phyloP scores from a whole-genome alignment of 1,140 invertebrate species.

The Ceratosolen solmsi region DNA sequence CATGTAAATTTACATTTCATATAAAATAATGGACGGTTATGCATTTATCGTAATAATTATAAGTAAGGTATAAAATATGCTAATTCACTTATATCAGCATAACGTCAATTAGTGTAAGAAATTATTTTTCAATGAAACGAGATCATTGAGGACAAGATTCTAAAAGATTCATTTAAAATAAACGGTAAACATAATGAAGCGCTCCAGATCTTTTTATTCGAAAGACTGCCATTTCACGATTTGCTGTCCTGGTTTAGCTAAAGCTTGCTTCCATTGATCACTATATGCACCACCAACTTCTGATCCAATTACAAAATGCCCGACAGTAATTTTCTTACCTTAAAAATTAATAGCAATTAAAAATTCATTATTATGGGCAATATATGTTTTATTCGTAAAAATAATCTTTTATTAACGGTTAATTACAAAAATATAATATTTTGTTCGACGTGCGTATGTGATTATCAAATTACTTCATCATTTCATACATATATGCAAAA shows the following conservation, averaged over 20 bases:
- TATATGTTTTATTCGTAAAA: no score
- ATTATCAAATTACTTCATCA: no score
- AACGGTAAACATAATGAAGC: not conserved
- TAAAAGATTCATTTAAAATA: not conserved
- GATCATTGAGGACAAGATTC: not conserved
- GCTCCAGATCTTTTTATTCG: conserved; percentile 57
- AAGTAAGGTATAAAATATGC: not conserved
- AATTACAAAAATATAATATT: no score
- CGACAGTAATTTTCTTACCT: conserved; percentile 76
- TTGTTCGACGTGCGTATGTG: no score
- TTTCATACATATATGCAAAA: no score
- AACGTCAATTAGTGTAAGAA: not conserved
- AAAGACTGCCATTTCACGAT: conserved; percentile 71
- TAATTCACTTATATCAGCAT: not conserved
- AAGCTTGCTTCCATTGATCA: conserved; percentile 72
- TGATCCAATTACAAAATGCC: conserved; percentile 73
- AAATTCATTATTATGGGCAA: no score
- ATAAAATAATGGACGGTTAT: conserved; percentile 48
- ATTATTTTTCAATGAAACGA: not conserved
- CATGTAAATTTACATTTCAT: conserved; percentile 26
- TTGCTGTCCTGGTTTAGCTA: conserved; percentile 68
- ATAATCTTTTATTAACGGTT: no score
- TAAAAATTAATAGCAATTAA: conserved; percentile 44
- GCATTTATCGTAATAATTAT: not conserved
- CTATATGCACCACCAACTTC: conserved; percentile 68